phyloP scores from a whole-genome alignment of 2,113 vertebrate species.

The Sceloporus tristichus region DNA sequence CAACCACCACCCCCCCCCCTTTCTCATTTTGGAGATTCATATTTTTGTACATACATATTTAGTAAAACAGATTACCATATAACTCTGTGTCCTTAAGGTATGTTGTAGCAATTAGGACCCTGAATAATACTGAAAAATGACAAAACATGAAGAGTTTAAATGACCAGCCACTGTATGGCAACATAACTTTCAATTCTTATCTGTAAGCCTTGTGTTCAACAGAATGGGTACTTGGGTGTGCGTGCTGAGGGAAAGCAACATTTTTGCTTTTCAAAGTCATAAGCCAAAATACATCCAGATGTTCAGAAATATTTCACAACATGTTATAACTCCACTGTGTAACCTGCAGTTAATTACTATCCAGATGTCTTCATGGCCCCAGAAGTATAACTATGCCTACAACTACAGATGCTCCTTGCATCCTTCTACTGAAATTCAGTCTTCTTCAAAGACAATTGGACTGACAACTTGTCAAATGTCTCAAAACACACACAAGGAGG shows the following conservation, averaged over 20 bases:
- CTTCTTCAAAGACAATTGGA: not conserved
- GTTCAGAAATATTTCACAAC: slow-evolving; percentile 61
- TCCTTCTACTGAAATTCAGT: slow-evolving; percentile 28
- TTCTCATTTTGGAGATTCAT: too few species aligned
- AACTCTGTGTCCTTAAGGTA: not conserved
- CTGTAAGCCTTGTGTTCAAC: slow-evolving; percentile 63
- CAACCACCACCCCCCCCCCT: too few species aligned
- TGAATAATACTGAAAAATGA: slow-evolving; percentile 55
- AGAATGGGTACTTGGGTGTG: slow-evolving; percentile 45
- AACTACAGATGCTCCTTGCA: slow-evolving; percentile 37
- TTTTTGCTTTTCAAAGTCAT: slow-evolving; percentile 30
- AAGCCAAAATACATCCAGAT: slow-evolving; percentile 72
- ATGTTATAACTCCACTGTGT: slow-evolving; percentile 64
- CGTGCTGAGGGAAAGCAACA: slow-evolving; percentile 2
- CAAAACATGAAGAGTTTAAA: slow-evolving; percentile 65
- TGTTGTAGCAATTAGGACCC: slow-evolving; percentile 49
- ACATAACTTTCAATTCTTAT: slow-evolving; percentile 66
- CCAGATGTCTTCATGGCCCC: slow-evolving; percentile 37
- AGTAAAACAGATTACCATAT: not conserved
- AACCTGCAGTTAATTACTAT: slow-evolving; percentile 61
- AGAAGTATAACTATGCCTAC: not conserved
- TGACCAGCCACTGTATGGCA: slow-evolving; percentile 31
- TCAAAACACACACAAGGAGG: not conserved
- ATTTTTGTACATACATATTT: not conserved
- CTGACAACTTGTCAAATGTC: not conserved